Evolutionary conservation across 2,888 invertebrate genomes (phyloP).

Genomic region (Stramonita haemastoma): DNA sequence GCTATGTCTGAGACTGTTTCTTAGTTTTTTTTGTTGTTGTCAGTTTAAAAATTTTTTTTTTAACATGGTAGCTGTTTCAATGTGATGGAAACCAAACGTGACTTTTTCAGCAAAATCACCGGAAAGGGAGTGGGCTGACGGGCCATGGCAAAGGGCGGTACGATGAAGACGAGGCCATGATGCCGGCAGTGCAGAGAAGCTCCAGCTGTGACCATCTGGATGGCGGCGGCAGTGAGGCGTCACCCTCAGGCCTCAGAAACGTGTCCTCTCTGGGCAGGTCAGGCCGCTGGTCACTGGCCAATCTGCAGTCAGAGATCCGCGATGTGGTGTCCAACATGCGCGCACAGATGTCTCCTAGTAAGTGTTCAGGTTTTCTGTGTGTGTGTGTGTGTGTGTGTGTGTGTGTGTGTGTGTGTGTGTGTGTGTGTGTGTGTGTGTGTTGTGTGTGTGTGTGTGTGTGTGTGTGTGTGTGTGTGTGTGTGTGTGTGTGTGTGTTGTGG

Average conservation of each 20-base stretch:
- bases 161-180: background rate
- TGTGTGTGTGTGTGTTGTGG: too few relatives aligned
- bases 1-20: too few relatives aligned
- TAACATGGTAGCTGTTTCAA: too few relatives aligned
- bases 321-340: slow-evolving; percentile 52
- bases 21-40: too few relatives aligned
- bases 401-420: background rate
- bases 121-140: slow-evolving; percentile 46
- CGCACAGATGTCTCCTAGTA: slow-evolving; percentile 24
- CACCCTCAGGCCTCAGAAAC: background rate
- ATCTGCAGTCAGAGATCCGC: slow-evolving; percentile 60
- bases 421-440: background rate
- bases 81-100: too few relatives aligned
- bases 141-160: slow-evolving; percentile 14
- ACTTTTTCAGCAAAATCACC: slow-evolving; percentile 35
- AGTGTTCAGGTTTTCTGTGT: too few relatives aligned
- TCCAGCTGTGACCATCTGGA: background rate
- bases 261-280: background rate
- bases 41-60: too few relatives aligned
- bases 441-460: too few relatives aligned
- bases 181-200: background rate
- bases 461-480: too few relatives aligned
- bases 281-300: slow-evolving; percentile 52
- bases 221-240: background rate
- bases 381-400: background rate